Base-by-base conservation (phyloP, 2,113 vertebrate genomes). In the Eurystomus gularis region DNA sequence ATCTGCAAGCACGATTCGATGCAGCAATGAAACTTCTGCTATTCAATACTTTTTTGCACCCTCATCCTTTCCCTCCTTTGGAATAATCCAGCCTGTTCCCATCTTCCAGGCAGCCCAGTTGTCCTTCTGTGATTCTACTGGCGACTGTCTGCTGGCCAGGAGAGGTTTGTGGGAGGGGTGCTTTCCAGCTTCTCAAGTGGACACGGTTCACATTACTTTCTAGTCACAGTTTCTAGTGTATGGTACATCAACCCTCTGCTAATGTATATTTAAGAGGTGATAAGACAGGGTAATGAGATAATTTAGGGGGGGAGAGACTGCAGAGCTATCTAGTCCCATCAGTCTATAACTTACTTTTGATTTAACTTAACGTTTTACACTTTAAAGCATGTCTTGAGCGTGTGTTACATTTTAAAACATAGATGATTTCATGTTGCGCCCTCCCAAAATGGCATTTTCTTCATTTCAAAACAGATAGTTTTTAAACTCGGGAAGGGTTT, bases 1-100 rank as follows among this genome's bases (percentile, higher is more conserved):
- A 52, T 66, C 37, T 17, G 46, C 11, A 2, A 48, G 23, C 1
- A 0, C 3, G 44, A 23, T 40, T 40, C 1, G 0, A 17, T 16
- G 49, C 83, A 73, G 64, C 40, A 12, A 0, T 3, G 17, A 40
- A 44, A 19, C n/a, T 77, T 35, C 24, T 44, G 29, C 4, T 33
- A 2, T 52, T 72, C 9, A 1, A 4, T 37, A 24, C 44, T 35
- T 26, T 0, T 40, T 44, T 51, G 5, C 52, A 58, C 13, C 71
- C 44, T 55, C 0, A 0, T 83, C 35, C 26, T 72, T 66, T 18
- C 39, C 35, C 25, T 88, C 9, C 13, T 11, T 24, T 33, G 76
- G 54, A 44, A 64, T 35, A 51, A 77, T 40, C 28, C 35, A 48
- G 2, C 7, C 29, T 40, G 6, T 51, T 80, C 14, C 24, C 18